These are phyloP conservation scores for Eumerus sabulonum DNA, from an alignment of 2,888 invertebrate genomes.

Conservation along the genomic window DNA sequence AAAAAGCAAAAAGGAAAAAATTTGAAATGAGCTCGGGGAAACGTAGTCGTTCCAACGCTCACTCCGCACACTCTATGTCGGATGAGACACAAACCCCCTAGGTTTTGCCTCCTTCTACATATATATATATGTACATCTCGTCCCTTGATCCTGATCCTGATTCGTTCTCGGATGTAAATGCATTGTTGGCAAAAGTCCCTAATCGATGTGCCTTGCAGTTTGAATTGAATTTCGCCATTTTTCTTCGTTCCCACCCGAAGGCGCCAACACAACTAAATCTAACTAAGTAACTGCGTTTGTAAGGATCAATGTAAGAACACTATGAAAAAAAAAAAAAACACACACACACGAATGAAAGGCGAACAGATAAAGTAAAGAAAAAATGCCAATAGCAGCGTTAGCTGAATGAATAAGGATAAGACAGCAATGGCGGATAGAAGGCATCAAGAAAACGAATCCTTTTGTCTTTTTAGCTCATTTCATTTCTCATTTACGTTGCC, in stretches of 20 bases:
- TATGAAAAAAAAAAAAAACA: background rate
- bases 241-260: constrained; percentile 33
- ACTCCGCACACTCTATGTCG: background rate
- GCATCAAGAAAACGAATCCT: constrained; percentile 43
- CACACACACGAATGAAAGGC: no score
- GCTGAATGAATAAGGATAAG: constrained; percentile 49
- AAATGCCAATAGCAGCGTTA: constrained; percentile 62
- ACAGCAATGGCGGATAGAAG: constrained; percentile 22
- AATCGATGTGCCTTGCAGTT: constrained; percentile 65
- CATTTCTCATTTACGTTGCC: constrained; percentile 60
- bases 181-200: constrained; percentile 66
- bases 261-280: constrained; percentile 48
- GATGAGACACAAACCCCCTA: constrained; percentile 25
- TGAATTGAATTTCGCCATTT: constrained; percentile 66
- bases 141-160: background rate
- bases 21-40: constrained; percentile 65
- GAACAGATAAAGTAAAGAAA: constrained; percentile 20
- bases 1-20: constrained; percentile 50
- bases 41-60: constrained; percentile 35
- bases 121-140: no score
- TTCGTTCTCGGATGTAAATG: constrained; percentile 39
- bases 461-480: constrained; percentile 64
- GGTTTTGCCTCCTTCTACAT: constrained; percentile 7
- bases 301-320: constrained; percentile 29
- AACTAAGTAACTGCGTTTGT: constrained; percentile 59